phyloP scores from a whole-genome alignment of 1,140 invertebrate species.

The Ips typographus region DNA sequence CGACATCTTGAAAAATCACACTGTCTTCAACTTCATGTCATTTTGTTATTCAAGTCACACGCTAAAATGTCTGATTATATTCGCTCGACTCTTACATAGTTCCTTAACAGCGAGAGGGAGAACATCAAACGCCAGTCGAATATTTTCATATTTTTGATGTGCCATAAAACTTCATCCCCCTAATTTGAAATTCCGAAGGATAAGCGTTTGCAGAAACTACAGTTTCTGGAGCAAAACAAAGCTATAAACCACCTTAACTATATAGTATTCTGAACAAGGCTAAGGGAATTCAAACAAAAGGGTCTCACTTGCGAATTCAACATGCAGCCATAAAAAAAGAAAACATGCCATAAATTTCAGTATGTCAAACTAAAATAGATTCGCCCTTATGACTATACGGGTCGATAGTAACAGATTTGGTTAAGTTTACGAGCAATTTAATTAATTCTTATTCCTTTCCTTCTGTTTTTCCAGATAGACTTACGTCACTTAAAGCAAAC shows the following conservation, averaged over 20 bases:
- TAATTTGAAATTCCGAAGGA: neutral
- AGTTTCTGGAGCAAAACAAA: slow-evolving; percentile 18
- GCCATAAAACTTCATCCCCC: neutral
- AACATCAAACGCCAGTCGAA: too few relatives aligned
- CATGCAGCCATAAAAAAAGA: slow-evolving; percentile 14
- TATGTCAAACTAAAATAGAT: slow-evolving; percentile 6
- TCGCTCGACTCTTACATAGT: too few relatives aligned
- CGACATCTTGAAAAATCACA: too few relatives aligned
- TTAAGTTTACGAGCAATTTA: too few relatives aligned
- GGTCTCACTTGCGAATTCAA: slow-evolving; percentile 3
- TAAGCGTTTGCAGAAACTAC: neutral
- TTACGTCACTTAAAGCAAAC: slow-evolving; percentile 80
- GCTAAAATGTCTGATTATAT: too few relatives aligned
- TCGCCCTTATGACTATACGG: neutral
- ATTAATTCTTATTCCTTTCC: slow-evolving; percentile 23
- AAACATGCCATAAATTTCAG: slow-evolving; percentile 17
- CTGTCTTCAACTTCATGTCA: too few relatives aligned
- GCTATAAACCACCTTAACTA: slow-evolving; percentile 18
- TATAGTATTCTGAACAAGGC: slow-evolving; percentile 8
- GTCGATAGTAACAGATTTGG: neutral
- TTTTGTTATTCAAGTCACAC: too few relatives aligned
- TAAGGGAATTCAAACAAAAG: slow-evolving; percentile 3
- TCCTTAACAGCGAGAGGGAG: too few relatives aligned
- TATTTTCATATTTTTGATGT: neutral
- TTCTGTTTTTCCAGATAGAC: slow-evolving; percentile 67